Conservation (phyloP, 2,888 invertebrate species). For the Vanessa cardui region DNA sequence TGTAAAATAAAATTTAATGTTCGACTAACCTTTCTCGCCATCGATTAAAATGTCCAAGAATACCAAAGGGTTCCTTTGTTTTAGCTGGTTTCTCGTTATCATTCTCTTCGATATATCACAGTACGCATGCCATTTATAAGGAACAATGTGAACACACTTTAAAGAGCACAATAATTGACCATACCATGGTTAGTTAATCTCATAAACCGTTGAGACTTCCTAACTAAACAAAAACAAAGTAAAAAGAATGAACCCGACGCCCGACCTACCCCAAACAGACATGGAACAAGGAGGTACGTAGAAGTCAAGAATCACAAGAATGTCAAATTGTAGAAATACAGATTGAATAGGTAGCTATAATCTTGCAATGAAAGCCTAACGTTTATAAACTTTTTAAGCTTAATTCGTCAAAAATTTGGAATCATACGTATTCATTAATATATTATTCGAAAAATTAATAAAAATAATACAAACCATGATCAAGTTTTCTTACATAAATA, state of each 20-base stretch:
- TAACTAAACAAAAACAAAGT: slow-evolving; percentile 45
- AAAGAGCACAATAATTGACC: slow-evolving; percentile 32
- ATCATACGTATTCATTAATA: no score
- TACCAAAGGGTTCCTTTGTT: slow-evolving; percentile 85
- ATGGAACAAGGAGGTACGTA: slow-evolving; percentile 13
- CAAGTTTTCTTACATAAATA: no score
- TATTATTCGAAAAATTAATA: no score
- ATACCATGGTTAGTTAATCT: slow-evolving; percentile 38
- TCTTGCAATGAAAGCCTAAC: no score
- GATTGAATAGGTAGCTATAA: slow-evolving; percentile 12
- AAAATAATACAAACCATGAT: no score
- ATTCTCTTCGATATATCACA: slow-evolving; percentile 41
- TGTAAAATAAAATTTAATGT: slow-evolving; percentile 6
- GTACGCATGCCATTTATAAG: slow-evolving; percentile 27
- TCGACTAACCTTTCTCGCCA: slow-evolving; percentile 84
- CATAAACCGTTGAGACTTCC: slow-evolving; percentile 29
- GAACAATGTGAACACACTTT: slow-evolving; percentile 19
- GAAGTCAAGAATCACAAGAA: slow-evolving; percentile 1
- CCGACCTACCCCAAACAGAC: slow-evolving; percentile 43
- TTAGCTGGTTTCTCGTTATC: slow-evolving; percentile 46
- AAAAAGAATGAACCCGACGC: slow-evolving; percentile 37
- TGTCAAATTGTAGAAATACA: background rate
- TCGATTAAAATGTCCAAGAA: slow-evolving; percentile 88
- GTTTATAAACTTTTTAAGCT: no score
- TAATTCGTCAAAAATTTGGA: no score